phyloP scores from a whole-genome alignment of 1,140 invertebrate species.

The Brachionus koreanus region DNA sequence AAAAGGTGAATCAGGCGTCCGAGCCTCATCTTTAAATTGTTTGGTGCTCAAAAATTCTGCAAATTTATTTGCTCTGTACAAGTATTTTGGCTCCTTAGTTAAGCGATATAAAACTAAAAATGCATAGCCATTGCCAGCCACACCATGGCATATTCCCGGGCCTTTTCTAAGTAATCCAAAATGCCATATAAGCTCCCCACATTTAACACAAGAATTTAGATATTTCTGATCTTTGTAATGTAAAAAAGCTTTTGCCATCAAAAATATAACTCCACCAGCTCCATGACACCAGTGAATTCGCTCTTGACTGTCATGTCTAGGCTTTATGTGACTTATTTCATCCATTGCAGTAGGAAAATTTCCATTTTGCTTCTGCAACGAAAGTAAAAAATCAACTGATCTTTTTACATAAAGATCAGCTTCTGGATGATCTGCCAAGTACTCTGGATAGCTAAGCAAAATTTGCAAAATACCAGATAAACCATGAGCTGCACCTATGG shows the following conservation, averaged over 20 bases:
- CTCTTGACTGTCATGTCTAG: constrained; percentile 56
- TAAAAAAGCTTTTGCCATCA: constrained; percentile 75
- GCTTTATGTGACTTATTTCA: constrained; percentile 61
- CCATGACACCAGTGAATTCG: constrained; percentile 85
- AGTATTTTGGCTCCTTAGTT: constrained; percentile 68
- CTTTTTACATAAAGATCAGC: constrained; percentile 62
- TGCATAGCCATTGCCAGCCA: constrained; percentile 78
- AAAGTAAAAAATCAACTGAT: constrained; percentile 64
- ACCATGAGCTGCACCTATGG: constrained; percentile 75
- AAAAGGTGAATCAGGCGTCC: constrained; percentile 74
- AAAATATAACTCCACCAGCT: constrained; percentile 71
- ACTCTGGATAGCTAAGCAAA: constrained; percentile 66
- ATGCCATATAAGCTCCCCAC: constrained; percentile 70
- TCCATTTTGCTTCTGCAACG: constrained; percentile 66
- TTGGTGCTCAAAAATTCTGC: constrained; percentile 69
- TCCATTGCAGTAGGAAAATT: constrained; percentile 75
- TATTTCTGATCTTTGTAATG: constrained; percentile 72
- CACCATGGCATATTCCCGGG: constrained; percentile 72
- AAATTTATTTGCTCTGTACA: constrained; percentile 72
- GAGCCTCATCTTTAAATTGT: constrained; percentile 66
- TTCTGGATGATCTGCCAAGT: constrained; percentile 61
- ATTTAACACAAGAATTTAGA: constrained; percentile 66
- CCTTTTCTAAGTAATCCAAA: constrained; percentile 76
- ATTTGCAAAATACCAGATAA: constrained; percentile 72
- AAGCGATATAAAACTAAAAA: constrained; percentile 74